phyloP scores from a whole-genome alignment of 1,140 invertebrate genomes.

The Arion vulgaris region DNA sequence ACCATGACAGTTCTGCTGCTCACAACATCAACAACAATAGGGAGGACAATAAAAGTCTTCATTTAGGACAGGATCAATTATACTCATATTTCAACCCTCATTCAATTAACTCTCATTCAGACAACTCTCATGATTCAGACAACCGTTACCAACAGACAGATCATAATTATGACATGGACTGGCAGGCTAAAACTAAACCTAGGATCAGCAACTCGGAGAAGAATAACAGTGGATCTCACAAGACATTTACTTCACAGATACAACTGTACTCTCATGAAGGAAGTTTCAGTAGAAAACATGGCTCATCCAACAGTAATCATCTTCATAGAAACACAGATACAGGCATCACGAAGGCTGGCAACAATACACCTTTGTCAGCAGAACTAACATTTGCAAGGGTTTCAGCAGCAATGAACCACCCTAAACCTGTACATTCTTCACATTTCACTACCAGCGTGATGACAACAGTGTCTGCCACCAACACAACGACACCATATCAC shows the following conservation, averaged over 20 bases:
- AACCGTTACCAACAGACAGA: not conserved
- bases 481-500: not conserved
- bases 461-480: not conserved
- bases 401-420: not conserved
- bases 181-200: not conserved
- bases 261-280: not conserved
- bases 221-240: not conserved
- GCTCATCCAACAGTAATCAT: not conserved
- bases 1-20: not conserved
- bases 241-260: not conserved
- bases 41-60: not conserved
- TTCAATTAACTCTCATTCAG: too few species aligned
- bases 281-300: not conserved
- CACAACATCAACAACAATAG: not conserved
- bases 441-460: not conserved
- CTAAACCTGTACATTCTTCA: not conserved
- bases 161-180: not conserved
- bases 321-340: slow-evolving; percentile 2
- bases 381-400: slow-evolving; percentile 34
- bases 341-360: not conserved
- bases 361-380: slow-evolving; percentile 34
- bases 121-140: not conserved
- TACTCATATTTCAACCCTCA: too few species aligned
- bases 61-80: not conserved
- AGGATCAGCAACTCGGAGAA: not conserved